Conservation (phyloP, 2,888 invertebrate genomes). For the Nezara viridula region DNA sequence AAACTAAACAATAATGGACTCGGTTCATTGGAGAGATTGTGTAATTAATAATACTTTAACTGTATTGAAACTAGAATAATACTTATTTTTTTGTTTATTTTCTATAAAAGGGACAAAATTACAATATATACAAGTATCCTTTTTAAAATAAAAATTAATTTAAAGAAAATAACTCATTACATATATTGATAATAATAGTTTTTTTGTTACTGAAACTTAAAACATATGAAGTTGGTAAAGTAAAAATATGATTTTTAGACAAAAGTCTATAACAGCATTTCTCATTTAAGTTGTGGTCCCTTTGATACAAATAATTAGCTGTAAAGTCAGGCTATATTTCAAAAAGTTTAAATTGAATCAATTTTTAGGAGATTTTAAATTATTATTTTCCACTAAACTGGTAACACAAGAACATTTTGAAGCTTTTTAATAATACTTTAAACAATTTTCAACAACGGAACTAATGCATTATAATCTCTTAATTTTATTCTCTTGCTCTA, state of each 20-base stretch:
- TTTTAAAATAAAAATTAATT: background rate
- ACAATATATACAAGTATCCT: background rate
- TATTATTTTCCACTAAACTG: background rate
- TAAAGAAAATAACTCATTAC: background rate
- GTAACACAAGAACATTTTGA: background rate
- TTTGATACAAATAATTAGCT: background rate
- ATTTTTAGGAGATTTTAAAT: background rate
- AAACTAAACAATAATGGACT: background rate
- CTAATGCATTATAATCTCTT: background rate
- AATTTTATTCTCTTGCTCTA: too few species aligned
- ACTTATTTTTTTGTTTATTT: background rate
- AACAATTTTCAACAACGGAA: background rate
- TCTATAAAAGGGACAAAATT: slow-evolving; percentile 21
- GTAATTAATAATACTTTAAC: background rate
- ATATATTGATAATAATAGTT: background rate
- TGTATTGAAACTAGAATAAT: background rate
- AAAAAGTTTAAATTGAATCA: background rate
- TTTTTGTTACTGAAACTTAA: background rate
- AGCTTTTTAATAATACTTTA: background rate
- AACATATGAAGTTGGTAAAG: background rate
- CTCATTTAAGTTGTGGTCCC: slow-evolving; percentile 11
- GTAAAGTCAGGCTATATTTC: background rate
- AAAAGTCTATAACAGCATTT: background rate
- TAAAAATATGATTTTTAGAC: background rate
- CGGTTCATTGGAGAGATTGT: background rate